Conservation (phyloP, 2,113 vertebrate species). For the Scartelaos histophorus region DNA sequence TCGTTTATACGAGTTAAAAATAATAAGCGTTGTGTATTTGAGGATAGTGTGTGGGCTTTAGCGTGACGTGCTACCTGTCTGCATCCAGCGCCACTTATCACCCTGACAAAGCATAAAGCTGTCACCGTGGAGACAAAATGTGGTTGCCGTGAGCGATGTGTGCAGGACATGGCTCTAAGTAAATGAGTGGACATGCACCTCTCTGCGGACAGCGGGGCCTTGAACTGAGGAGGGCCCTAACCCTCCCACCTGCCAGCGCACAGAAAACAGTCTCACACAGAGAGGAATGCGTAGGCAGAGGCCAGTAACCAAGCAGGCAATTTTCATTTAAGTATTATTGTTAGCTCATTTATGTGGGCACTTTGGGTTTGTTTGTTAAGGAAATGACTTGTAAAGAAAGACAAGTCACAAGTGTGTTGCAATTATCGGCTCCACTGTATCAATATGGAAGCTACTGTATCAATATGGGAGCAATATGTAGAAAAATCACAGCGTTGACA, state of each 20-base stretch:
- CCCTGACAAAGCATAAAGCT: slow-evolving; percentile 66
- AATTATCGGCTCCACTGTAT: not conserved
- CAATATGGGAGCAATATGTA: too few relatives aligned
- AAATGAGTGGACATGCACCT: slow-evolving; percentile 41
- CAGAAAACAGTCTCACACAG: slow-evolving; percentile 7
- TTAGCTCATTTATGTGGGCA: too few relatives aligned
- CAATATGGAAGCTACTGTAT: too few relatives aligned
- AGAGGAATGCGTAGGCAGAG: slow-evolving; percentile 1
- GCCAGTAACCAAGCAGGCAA: not conserved
- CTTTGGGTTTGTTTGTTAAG: not conserved
- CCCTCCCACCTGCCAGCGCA: slow-evolving; percentile 17
- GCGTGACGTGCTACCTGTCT: slow-evolving; percentile 42
- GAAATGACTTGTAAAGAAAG: not conserved
- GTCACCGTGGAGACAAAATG: slow-evolving; percentile 60
- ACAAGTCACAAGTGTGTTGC: not conserved
- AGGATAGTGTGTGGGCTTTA: slow-evolving; percentile 49
- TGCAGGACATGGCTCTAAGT: slow-evolving; percentile 47
- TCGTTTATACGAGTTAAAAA: slow-evolving; percentile 40
- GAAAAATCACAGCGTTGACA: too few relatives aligned
- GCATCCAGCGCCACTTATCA: slow-evolving; percentile 58
- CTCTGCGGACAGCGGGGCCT: slow-evolving; percentile 32
- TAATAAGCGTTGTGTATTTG: slow-evolving; percentile 49
- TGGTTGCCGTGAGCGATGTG: slow-evolving; percentile 46
- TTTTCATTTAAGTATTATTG: not conserved
- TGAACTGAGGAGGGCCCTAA: slow-evolving; percentile 39